Percentiles rank a stretch among this genome's conserved stretches.
These are phyloP conservation scores for Andricus grossulariae DNA, from an alignment of 1,140 invertebrate species.

Conservation along the genomic window DNA sequence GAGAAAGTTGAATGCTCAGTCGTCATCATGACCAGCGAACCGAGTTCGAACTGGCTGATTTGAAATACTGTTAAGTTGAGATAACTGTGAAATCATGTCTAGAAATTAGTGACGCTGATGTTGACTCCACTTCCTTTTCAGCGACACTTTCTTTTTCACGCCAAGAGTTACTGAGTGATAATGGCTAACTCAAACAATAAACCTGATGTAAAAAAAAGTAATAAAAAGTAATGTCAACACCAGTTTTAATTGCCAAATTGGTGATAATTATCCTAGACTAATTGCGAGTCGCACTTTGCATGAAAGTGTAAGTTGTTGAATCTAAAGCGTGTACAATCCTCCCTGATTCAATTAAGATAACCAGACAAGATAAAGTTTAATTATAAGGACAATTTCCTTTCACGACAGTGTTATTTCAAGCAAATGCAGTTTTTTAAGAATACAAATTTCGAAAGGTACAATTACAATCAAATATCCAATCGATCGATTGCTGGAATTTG, in stretches of 20 bases:
- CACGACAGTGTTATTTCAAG: too few species aligned
- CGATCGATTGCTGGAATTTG: neutral
- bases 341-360: too few species aligned
- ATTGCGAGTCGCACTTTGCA: neutral
- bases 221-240: neutral
- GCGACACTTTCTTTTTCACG: conserved; percentile 10
- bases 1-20: neutral
- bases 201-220: conserved; percentile 1
- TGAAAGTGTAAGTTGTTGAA: neutral
- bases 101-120: neutral
- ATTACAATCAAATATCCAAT: neutral
- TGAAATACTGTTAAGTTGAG: neutral
- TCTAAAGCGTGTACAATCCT: too few species aligned
- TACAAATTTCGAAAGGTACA: too few species aligned
- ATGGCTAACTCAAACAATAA: conserved; percentile 6
- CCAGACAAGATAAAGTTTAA: too few species aligned
- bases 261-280: neutral
- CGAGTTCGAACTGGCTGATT: too few species aligned
- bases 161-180: neutral
- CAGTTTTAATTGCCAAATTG: neutral
- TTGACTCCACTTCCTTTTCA: neutral
- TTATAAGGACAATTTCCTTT: too few species aligned
- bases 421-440: too few species aligned
- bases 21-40: too few species aligned
- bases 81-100: conserved; percentile 9